Evolutionary conservation across 2,888 invertebrate genomes (phyloP).

Genomic region (Spicauda simplicius): DNA sequence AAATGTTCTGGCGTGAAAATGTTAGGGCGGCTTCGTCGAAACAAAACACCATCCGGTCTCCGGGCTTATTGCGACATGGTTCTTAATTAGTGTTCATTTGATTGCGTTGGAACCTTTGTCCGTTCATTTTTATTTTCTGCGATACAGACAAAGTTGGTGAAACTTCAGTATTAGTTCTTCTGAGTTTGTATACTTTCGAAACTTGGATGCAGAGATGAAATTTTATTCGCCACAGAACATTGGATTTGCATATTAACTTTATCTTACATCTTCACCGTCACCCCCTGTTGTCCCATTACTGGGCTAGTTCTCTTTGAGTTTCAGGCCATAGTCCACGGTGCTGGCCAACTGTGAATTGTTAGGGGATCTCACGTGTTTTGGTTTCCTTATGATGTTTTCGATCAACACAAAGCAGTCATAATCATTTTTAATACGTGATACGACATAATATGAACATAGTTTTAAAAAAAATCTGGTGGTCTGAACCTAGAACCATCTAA

Average conservation of each 20-base stretch:
- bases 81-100: slow-evolving; percentile 37
- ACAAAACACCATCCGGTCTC: slow-evolving; percentile 34
- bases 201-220: background rate
- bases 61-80: slow-evolving; percentile 38
- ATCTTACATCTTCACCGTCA: too few species aligned
- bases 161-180: background rate
- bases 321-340: too few species aligned
- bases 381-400: too few species aligned
- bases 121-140: background rate
- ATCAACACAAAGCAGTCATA: too few species aligned
- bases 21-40: slow-evolving; percentile 28
- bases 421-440: too few species aligned
- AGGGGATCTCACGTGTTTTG: too few species aligned
- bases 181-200: background rate
- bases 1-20: slow-evolving; percentile 17
- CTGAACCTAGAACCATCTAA: too few species aligned
- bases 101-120: slow-evolving; percentile 14
- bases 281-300: too few species aligned
- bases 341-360: too few species aligned
- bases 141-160: background rate
- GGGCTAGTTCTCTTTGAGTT: too few species aligned
- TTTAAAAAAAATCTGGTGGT: too few species aligned
- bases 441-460: too few species aligned
- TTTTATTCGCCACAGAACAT: background rate
- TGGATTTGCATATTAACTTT: background rate